These are phyloP conservation scores for Tetramorium bicarinatum DNA, from an alignment of 2,888 invertebrate species.

Conservation along the genomic window DNA sequence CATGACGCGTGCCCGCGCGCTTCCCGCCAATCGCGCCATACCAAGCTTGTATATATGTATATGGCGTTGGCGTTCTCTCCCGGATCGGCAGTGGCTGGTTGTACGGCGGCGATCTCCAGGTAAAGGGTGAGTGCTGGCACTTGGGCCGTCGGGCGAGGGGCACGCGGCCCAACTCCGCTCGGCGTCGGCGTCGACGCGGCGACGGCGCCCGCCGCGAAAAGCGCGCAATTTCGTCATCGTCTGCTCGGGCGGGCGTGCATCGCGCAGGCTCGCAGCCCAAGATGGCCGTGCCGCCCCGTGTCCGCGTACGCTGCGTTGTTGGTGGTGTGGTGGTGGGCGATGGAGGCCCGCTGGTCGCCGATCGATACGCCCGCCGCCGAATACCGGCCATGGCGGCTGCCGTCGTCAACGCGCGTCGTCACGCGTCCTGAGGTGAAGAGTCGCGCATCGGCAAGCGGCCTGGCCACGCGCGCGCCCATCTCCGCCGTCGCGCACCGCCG, in stretches of 20 bases:
- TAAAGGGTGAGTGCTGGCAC: slow-evolving; percentile 78
- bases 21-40: slow-evolving; percentile 81
- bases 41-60: slow-evolving; percentile 81
- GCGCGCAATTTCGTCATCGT: slow-evolving; percentile 80
- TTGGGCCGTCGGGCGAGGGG: slow-evolving; percentile 31
- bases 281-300: slow-evolving; percentile 81
- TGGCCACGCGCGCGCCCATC: slow-evolving; percentile 61
- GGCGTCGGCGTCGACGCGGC: slow-evolving; percentile 48
- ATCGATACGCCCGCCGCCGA: slow-evolving; percentile 83
- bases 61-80: slow-evolving; percentile 81
- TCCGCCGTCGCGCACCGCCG: neutral
- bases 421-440: slow-evolving; percentile 75
- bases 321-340: slow-evolving; percentile 79
- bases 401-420: slow-evolving; percentile 77
- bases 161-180: slow-evolving; percentile 62
- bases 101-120: slow-evolving; percentile 69
- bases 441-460: slow-evolving; percentile 64
- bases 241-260: slow-evolving; percentile 81
- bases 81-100: slow-evolving; percentile 72
- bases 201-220: slow-evolving; percentile 71
- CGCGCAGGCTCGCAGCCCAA: slow-evolving; percentile 86
- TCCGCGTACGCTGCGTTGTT: slow-evolving; percentile 78
- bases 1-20: slow-evolving; percentile 80
- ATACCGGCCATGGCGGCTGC: slow-evolving; percentile 81
- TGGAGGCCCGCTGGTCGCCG: slow-evolving; percentile 79